phyloP scores from a whole-genome alignment of 2,888 invertebrate species.

The Phorcus lineatus region DNA sequence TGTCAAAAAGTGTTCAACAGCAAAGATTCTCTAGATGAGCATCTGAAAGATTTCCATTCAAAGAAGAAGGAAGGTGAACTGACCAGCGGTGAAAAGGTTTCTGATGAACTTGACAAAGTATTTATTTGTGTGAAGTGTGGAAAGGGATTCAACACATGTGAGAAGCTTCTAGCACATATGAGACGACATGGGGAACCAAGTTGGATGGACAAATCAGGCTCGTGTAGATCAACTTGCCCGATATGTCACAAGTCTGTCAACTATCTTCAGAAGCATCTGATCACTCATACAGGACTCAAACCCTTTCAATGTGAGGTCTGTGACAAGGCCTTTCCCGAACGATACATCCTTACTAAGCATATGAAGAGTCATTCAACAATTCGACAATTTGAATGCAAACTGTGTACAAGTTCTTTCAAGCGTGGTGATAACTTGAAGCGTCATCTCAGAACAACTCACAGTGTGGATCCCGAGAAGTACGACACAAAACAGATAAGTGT shows the following conservation, averaged over 20 bases:
- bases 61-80: background rate
- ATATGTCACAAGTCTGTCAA: background rate
- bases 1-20: background rate
- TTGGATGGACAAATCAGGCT: background rate
- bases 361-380: background rate
- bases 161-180: background rate
- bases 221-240: background rate
- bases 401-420: background rate
- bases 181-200: background rate
- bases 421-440: background rate
- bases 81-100: background rate
- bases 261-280: background rate
- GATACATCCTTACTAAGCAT: background rate
- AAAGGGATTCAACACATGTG: background rate
- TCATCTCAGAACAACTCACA: background rate
- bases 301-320: background rate
- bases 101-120: background rate
- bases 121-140: background rate
- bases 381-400: background rate
- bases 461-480: background rate
- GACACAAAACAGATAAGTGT: background rate
- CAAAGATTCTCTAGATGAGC: background rate
- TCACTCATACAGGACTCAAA: background rate
- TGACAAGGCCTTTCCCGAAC: slow-evolving; percentile 1
- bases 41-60: background rate